A percentile compares a stretch with the other conserved stretches of the same genome.
phyloP scores from a whole-genome alignment of 2,888 invertebrate species.

The Drosophila yooni region DNA sequence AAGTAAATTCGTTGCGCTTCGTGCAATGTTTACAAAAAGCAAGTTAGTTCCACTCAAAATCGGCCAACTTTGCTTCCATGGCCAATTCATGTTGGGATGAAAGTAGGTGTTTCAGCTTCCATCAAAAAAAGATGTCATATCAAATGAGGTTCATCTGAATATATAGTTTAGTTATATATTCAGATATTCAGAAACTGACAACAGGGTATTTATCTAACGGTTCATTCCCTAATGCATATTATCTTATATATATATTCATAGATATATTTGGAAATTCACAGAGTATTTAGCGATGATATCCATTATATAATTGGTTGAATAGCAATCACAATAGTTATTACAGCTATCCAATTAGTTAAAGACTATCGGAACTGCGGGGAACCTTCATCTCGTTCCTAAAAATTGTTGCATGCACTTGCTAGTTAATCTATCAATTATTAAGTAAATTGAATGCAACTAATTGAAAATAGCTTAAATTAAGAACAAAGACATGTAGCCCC shows the following conservation, averaged over 20 bases:
- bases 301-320: slow-evolving; percentile 18
- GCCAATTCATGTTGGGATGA: too few relatives aligned
- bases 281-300: slow-evolving; percentile 21
- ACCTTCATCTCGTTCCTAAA: slow-evolving; percentile 34
- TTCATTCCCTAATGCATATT: background rate
- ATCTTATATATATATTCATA: background rate
- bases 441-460: slow-evolving; percentile 61
- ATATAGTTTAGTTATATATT: too few relatives aligned
- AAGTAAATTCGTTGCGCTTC: background rate
- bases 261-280: slow-evolving; percentile 26
- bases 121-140: background rate
- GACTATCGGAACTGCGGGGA: slow-evolving; percentile 22
- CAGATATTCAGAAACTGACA: background rate
- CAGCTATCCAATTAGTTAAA: slow-evolving; percentile 33
- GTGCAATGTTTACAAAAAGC: background rate
- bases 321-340: slow-evolving; percentile 25
- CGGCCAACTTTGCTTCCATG: background rate
- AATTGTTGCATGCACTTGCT: slow-evolving; percentile 56
- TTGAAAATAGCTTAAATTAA: slow-evolving; percentile 66
- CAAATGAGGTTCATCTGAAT: background rate
- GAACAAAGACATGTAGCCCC: slow-evolving; percentile 53
- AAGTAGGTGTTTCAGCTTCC: background rate
- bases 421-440: slow-evolving; percentile 63
- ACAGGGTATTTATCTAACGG: background rate
- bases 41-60: background rate